Base-by-base conservation (phyloP, 1,140 invertebrate species). In the Ceratina japonica region DNA sequence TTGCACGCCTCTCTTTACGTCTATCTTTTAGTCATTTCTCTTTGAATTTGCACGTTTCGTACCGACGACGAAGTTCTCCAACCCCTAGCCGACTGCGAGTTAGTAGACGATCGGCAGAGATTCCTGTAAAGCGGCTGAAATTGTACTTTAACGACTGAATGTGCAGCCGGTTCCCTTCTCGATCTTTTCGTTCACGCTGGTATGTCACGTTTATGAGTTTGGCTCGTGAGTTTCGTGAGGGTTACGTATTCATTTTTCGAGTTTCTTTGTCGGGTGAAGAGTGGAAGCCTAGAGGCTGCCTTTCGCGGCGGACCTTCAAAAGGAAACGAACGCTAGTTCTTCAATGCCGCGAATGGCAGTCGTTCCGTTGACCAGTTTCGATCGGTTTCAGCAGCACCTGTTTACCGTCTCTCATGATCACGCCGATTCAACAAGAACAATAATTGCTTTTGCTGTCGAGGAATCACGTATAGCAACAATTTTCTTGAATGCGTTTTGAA, bases 111-210 rank as follows among this genome's bases (percentile, higher is more conserved):
- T 44, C 37, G 5, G 37, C 10, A 16, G 44, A 18, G 18, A 13
- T 3, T 8, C 75, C 75, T 77, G 75, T 13, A 63, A 77, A 71
- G 58, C 49, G 44, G 75, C 75, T 77, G 75, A 63, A 77, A 77
- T n/a, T 20, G 49, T 24, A 37, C 15, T 71, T 63, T 71, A 77
- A 13, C 44, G n/a, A 61, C n/a, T n/a, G 15, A 16, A n/a, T 20
- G 1, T 5, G 18, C 7, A 58, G 10, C 2, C 54, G 27, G 15
- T n/a, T 3, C 44, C 15, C 27, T 10, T 15, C 54, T 16, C 54
- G 22, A 44, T 44, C 37, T 44, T 44, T 7, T 10, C 5, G 1
- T 44, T 44, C 37, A 44, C 37, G 37, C 37, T 44, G 37, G 37
- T 44, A 44, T 44, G 10, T 44, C 37, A 7, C 37, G 37, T 44